Base-by-base conservation (phyloP, 2,888 invertebrate genomes). In the Ariolimax columbianus region DNA sequence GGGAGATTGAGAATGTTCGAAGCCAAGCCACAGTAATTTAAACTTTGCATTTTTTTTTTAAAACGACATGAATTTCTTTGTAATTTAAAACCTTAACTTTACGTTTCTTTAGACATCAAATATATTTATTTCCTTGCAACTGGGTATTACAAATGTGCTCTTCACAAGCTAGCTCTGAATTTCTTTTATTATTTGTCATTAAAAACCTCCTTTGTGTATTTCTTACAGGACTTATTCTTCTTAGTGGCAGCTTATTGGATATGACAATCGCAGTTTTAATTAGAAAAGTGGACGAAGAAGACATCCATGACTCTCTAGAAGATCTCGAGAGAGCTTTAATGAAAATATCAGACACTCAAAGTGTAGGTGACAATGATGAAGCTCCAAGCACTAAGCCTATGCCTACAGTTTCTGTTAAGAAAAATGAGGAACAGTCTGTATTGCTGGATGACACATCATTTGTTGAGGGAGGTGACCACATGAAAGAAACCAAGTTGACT, bases 241-340 rank as follows among this genome's bases (percentile, higher is more conserved):
- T 78, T 6, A n/a, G 33, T 66, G 84, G n/a, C 43, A 84, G 84
- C 55, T 0, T 78, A 2, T 26, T 84, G 40, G 84, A 63, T 14
- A 70, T 84, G 78, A 14, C 79, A 51, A 84, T 84, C 23, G 68
- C 78, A 19, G 51, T 84, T 59, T 78, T 84, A 66, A 43, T 83
- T 11, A 59, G 33, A 30, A n/a, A 72, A n/a, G 77, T 30, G 9
- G 33, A 59, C 19, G 78, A 55, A 1, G 78, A 77, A 11, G 55
- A 72, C 33, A 77, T 77, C 23, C 47, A 78, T 30, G 78, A 78
- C 40, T 78, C 78, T 26, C 47, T 84, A n/a, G 84, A 84, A 30
- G 84, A 84, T 30, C 78, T 84, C 4, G 84, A 84, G 23, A 75
- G 43, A 51, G 84, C 84, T 70, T 59, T 84, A 14, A 23, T 59